phyloP scores from a whole-genome alignment of 64 coral and sea anemone species.

The Cladopsammia gracilis region DNA sequence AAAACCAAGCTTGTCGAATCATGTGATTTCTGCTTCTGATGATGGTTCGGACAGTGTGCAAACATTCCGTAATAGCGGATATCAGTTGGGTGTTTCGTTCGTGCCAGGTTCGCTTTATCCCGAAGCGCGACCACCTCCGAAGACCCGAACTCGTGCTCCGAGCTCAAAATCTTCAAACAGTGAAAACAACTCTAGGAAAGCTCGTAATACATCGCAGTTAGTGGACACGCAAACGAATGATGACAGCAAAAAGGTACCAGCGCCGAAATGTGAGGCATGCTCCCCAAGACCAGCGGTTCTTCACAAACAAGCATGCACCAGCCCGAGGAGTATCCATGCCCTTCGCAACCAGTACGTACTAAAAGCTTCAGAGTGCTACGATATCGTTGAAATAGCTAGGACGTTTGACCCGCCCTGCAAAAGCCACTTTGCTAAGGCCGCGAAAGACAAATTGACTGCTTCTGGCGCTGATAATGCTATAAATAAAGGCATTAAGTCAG shows the following conservation, averaged over 20 bases:
- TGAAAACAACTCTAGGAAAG: conserved; percentile 25
- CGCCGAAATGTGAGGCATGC: conserved; percentile 61
- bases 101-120: conserved; percentile 85
- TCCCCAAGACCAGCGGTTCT: conserved; percentile 3
- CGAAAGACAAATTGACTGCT: not conserved
- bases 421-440: conserved; percentile 37
- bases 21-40: conserved; percentile 43
- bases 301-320: not conserved
- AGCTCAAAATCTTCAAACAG: conserved; percentile 3
- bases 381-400: conserved; percentile 85
- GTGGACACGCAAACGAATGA: not conserved
- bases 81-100: conserved; percentile 75
- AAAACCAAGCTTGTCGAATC: conserved; percentile 11
- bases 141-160: not conserved
- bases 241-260: not conserved
- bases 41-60: conserved; percentile 63
- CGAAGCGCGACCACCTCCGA: conserved; percentile 44
- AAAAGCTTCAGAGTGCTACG: conserved; percentile 90
- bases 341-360: conserved; percentile 82
- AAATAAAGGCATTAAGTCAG: conserved; percentile 68
- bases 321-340: conserved; percentile 46
- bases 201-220: not conserved
- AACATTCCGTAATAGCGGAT: conserved; percentile 91
- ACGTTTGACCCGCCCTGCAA: conserved; percentile 90
- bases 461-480: conserved; percentile 47